These are phyloP conservation scores for Cryptops parisi DNA, from an alignment of 2,888 invertebrate species.

Conservation along the genomic window DNA sequence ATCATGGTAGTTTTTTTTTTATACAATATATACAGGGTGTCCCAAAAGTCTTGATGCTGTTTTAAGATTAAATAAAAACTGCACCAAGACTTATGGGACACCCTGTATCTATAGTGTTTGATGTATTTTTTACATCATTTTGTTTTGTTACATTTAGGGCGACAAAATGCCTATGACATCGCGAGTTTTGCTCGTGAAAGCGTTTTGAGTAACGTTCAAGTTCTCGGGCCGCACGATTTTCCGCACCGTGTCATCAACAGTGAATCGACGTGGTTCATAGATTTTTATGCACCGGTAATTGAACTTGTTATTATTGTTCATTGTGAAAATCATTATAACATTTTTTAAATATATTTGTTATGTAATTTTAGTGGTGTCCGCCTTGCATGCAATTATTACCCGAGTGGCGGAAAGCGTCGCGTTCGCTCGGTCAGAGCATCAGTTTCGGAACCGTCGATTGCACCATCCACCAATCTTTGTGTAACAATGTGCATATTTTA, in stretches of 20 bases:
- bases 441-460: slow-evolving; percentile 54
- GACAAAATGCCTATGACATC: slow-evolving; percentile 40
- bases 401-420: slow-evolving; percentile 49
- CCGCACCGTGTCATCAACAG: slow-evolving; percentile 26
- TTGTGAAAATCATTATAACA: background rate
- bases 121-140: background rate
- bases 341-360: slow-evolving; percentile 6
- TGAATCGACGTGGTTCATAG: slow-evolving; percentile 46
- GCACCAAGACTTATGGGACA: too few relatives aligned
- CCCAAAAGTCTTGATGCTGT: too few relatives aligned
- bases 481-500: slow-evolving; percentile 31
- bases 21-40: too few relatives aligned
- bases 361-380: slow-evolving; percentile 47
- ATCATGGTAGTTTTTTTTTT: too few relatives aligned
- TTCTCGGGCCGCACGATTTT: slow-evolving; percentile 33
- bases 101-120: too few relatives aligned
- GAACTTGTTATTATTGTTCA: too few relatives aligned
- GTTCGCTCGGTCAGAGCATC: slow-evolving; percentile 30
- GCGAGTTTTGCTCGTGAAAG: slow-evolving; percentile 50
- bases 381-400: slow-evolving; percentile 54
- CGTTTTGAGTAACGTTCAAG: slow-evolving; percentile 28
- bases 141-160: slow-evolving; percentile 25
- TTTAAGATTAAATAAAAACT: too few relatives aligned
- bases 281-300: slow-evolving; percentile 54
- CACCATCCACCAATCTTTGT: slow-evolving; percentile 44